phyloP scores from a whole-genome alignment of 1,140 invertebrate genomes.

The Halotydeus destructor region DNA sequence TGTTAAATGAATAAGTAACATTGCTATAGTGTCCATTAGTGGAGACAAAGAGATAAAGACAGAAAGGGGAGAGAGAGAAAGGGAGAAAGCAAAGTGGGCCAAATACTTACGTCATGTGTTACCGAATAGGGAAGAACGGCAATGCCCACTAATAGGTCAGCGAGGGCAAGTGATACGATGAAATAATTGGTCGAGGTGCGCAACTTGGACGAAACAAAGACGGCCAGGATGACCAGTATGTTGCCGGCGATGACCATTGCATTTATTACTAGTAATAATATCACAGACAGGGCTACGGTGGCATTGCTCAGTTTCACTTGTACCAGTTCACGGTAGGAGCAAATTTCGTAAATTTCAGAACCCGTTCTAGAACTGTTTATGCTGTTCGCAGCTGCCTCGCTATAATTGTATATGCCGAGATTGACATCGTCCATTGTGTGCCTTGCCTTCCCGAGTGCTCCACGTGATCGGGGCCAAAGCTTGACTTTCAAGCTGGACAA shows the following conservation, averaged over 20 bases:
- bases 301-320: conserved; percentile 30
- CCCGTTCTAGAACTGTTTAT: too few relatives aligned
- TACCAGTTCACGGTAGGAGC: background rate
- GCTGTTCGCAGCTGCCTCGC: too few relatives aligned
- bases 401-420: too few relatives aligned
- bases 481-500: too few relatives aligned
- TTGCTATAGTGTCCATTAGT: background rate
- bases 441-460: too few relatives aligned
- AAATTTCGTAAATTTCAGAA: too few relatives aligned
- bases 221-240: conserved; percentile 70
- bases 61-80: background rate
- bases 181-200: conserved; percentile 83
- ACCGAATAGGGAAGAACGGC: conserved; percentile 76
- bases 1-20: background rate
- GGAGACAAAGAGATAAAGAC: background rate
- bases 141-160: conserved; percentile 71
- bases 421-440: too few relatives aligned
- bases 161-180: conserved; percentile 76
- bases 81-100: background rate
- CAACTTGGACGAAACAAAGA: conserved; percentile 62
- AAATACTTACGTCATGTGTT: conserved; percentile 53
- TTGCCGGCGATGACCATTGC: conserved; percentile 65
- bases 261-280: conserved; percentile 54
- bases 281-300: conserved; percentile 43
- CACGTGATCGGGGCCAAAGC: too few relatives aligned